Percentiles rank a stretch among this genome's conserved stretches.
These are phyloP conservation scores for Baronia brevicornis DNA, from an alignment of 2,888 invertebrate genomes.

Conservation along the genomic window DNA sequence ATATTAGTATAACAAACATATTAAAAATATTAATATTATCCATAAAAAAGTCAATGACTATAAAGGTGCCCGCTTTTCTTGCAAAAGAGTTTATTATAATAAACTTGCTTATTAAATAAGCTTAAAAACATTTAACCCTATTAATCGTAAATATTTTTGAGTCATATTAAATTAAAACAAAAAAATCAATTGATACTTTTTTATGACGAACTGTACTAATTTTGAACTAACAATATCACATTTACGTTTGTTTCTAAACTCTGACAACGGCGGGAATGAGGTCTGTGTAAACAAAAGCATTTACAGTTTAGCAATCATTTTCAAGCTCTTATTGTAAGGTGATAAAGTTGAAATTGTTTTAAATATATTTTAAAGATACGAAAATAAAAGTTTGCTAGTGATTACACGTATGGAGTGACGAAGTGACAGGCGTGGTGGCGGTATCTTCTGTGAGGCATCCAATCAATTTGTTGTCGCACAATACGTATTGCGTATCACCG, in stretches of 20 bases:
- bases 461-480: slow-evolving; percentile 69
- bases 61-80: too few species aligned
- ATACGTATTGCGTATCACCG: slow-evolving; percentile 63
- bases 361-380: background rate
- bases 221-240: background rate
- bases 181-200: too few species aligned
- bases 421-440: slow-evolving; percentile 61
- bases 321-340: slow-evolving; percentile 9
- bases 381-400: slow-evolving; percentile 4
- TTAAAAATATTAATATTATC: too few species aligned
- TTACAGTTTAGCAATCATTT: background rate
- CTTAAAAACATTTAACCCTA: too few species aligned
- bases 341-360: slow-evolving; percentile 21
- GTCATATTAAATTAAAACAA: too few species aligned
- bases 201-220: background rate
- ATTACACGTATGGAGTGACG: slow-evolving; percentile 51
- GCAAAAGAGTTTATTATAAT: too few species aligned
- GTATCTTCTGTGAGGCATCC: slow-evolving; percentile 54
- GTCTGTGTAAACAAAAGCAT: background rate
- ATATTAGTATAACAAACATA: too few species aligned
- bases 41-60: too few species aligned
- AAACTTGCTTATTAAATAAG: too few species aligned
- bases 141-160: too few species aligned
- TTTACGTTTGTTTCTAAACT: slow-evolving; percentile 1
- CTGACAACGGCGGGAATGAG: slow-evolving; percentile 1